Base-by-base conservation (phyloP, 2,888 invertebrate genomes). In the Ferrisia virgata region DNA sequence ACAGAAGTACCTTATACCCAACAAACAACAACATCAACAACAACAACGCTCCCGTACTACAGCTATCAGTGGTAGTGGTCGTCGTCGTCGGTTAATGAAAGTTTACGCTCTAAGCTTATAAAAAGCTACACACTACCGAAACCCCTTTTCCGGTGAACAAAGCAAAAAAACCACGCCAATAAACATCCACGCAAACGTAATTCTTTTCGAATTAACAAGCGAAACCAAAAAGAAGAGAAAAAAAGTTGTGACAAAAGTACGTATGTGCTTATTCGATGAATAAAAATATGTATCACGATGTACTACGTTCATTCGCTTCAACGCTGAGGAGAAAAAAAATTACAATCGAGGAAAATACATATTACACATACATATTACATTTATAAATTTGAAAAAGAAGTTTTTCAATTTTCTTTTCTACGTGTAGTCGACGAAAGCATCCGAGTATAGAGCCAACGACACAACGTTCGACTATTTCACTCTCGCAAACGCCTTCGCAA, bases 341-440 rank as follows among this genome's bases (percentile, higher is more conserved):
- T 22, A 22, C 78, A 36, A 22, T 78, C 39, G 22, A 25, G 11
- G 31, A 40, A 79, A 79, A 79, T 28, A 40, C 22, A 72, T 33
- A 31, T 25, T n/a, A n/a, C n/a, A n/a, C n/a, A n/a, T n/a, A n/a
- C n/a, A n/a, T n/a, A n/a, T n/a, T n/a, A n/a, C n/a, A n/a, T 22
- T 11, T 79, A 40, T 79, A 22, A 22, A 39, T 39, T 39, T 43
- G 22, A 25, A 47, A 79, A 80, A 47, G 43, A 80, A 80, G 47
- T 80, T 80, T 80, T 80, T 43, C 80, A 80, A 80, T 80, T 80
- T 80, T 80, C 80, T 80, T 80, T n/a, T n/a, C n/a, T n/a, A n/a
- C n/a, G n/a, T n/a, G n/a, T 78, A 22, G 4, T 28, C 28, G 64
- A 64, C 33, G 33, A 31, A 33, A 72, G 33, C 33, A 2, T n/a